Base-by-base conservation (phyloP, 2,888 invertebrate genomes). In the Uloborus plumipes region DNA sequence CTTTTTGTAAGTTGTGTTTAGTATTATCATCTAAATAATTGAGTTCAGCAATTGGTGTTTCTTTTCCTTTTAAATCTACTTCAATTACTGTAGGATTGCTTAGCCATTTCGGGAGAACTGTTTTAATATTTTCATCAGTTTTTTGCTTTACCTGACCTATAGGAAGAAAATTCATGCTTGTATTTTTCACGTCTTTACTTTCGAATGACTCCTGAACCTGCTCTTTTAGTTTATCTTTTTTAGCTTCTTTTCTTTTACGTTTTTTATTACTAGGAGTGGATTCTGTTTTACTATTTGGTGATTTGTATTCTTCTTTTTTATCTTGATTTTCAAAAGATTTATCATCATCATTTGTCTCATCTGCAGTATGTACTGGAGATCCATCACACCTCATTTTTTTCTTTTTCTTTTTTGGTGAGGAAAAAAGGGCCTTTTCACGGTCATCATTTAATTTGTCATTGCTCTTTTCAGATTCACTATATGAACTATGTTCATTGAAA, bases 51-150 rank as follows among this genome's bases (percentile, higher is more conserved):
- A 92, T 90, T 87, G 90, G 90, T 84, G 89, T 90, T 71, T 90
- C 89, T 55, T 91, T 88, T 79, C 91, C 90, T 87, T 92, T 91
- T 67, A 95, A 90, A 88, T 93, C 92, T 18, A 93, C 92, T n/a
- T 94, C 92, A 77, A 98, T 92, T 67, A 94, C 89, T 59, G 92
- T 92, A 4, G 98, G 95, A 88, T 94, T 91, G 1, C 94, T 92
- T 51, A 98, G 89, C 98, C 98, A 98, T 85, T 93, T 91, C 0
- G 98, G 97, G 64, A 98, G 89, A 9, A 95, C 92, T 88, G 95
- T 91, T 87, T 93, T 92, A 0, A 95, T 89, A 87, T 88, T 87
- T 79, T 87, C 85, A 22, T 86, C 84, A 72, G 87, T 86, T 67
- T 86, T 86, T 87, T 92, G 91, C 79, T 91, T 92, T 86, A 92